phyloP scores from a whole-genome alignment of 30 jellyfish, hydroid and myxozoan species.

The Sanderia malayensis region DNA sequence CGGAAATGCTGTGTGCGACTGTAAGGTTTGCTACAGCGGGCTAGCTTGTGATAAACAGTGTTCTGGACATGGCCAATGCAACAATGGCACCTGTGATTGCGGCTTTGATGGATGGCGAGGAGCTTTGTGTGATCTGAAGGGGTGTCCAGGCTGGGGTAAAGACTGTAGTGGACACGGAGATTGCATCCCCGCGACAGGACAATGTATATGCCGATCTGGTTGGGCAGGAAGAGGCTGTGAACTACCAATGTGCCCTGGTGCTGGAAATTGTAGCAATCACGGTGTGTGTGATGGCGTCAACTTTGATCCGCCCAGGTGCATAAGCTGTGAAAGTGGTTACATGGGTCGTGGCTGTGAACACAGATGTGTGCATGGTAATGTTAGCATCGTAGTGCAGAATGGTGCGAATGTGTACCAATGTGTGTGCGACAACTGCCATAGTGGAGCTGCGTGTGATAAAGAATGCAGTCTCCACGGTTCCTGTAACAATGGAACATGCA shows the following conservation, averaged over 20 bases:
- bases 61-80: conserved; percentile 43
- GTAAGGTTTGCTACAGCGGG: conserved; percentile 47
- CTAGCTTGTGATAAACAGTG: conserved; percentile 62
- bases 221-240: conserved; percentile 71
- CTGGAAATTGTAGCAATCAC: conserved; percentile 64
- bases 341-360: conserved; percentile 74
- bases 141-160: conserved; percentile 72
- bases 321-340: conserved; percentile 37
- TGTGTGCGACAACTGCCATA: conserved; percentile 29
- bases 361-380: conserved; percentile 43
- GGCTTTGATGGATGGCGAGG: conserved; percentile 74
- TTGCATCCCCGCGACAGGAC: conserved; percentile 63
- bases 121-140: conserved; percentile 31
- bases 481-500: conserved; percentile 41
- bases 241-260: conserved; percentile 66
- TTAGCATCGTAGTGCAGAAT: conserved; percentile 6
- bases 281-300: conserved; percentile 62
- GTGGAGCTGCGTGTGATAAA: conserved; percentile 54
- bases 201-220: conserved; percentile 58
- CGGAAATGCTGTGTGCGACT: conserved; percentile 60
- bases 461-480: conserved; percentile 57
- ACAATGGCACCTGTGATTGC: conserved; percentile 53
- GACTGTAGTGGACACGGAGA: conserved; percentile 65
- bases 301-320: conserved; percentile 56
- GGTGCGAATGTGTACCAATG: conserved; percentile 22